Evolutionary conservation across 2,113 vertebrate species (phyloP).

Genomic region (Tyto alba): DNA sequence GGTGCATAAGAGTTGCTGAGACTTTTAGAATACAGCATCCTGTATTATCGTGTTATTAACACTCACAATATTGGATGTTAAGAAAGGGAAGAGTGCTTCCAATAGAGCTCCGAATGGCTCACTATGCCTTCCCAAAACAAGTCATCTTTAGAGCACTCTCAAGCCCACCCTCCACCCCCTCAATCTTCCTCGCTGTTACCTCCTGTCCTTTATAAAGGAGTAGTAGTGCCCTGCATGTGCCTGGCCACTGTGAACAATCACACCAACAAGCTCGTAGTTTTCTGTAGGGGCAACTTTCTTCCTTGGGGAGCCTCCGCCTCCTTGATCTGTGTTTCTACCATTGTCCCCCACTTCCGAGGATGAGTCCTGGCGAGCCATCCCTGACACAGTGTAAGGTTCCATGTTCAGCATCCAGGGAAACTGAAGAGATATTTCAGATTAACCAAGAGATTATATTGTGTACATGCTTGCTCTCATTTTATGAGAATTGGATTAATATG

Average conservation of each 20-base stretch:
- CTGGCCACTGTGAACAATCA: constrained; percentile 97
- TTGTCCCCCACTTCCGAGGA: constrained; percentile 88
- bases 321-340: constrained; percentile 76
- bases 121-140: background rate
- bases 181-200: constrained; percentile 66
- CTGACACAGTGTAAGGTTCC: constrained; percentile 97
- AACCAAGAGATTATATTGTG: background rate
- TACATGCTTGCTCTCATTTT: background rate
- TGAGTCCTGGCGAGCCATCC: constrained; percentile 96
- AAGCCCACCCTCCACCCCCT: fast-evolving
- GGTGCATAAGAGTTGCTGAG: background rate
- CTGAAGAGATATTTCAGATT: constrained; percentile 61
- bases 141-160: background rate
- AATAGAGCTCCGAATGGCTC: background rate
- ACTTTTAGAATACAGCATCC: background rate
- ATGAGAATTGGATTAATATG: background rate
- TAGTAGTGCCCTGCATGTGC: constrained; percentile 98
- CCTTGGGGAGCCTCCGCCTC: constrained; percentile 87
- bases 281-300: constrained; percentile 98
- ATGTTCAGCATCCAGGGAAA: constrained; percentile 99
- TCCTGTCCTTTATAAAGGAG: constrained; percentile 97
- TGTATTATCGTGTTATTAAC: background rate
- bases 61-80: background rate
- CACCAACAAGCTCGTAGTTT: constrained; percentile 96
- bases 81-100: background rate